phyloP scores from a whole-genome alignment of 2,113 vertebrate species.

The Psilopsiagon aymara region DNA sequence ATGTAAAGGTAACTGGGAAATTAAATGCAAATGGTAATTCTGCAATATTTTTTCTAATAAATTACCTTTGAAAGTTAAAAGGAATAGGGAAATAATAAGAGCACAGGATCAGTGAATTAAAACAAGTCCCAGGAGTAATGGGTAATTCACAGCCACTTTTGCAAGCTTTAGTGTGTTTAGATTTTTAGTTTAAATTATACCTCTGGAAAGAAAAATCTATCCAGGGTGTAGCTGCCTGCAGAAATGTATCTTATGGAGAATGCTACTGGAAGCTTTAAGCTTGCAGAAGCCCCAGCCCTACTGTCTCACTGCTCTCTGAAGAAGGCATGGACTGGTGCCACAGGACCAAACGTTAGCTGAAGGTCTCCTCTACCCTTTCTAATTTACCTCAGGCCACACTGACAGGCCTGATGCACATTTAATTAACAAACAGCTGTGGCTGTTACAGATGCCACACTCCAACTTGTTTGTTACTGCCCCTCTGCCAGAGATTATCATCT shows the following conservation, averaged over 20 bases:
- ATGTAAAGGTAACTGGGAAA: background rate
- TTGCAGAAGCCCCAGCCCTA: background rate
- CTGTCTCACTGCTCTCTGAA: background rate
- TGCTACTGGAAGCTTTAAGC: background rate
- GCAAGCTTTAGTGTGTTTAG: background rate
- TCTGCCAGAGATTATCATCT: background rate
- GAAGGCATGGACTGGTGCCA: background rate
- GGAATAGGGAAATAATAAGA: background rate
- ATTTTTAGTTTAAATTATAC: background rate
- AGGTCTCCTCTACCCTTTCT: background rate
- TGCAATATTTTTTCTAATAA: background rate
- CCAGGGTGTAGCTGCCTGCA: background rate
- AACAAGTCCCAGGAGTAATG: background rate
- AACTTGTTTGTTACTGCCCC: background rate
- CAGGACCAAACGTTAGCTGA: background rate
- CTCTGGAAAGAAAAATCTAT: background rate
- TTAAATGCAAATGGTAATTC: background rate
- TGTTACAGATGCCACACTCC: background rate
- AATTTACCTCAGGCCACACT: background rate
- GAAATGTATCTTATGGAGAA: background rate
- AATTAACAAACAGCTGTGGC: background rate
- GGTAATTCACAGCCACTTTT: background rate
- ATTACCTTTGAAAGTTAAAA: background rate
- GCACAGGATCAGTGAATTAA: background rate
- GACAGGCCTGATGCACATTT: background rate